Evolutionary conservation across 2,113 vertebrate genomes (phyloP).

Genomic region (Charina bottae): DNA sequence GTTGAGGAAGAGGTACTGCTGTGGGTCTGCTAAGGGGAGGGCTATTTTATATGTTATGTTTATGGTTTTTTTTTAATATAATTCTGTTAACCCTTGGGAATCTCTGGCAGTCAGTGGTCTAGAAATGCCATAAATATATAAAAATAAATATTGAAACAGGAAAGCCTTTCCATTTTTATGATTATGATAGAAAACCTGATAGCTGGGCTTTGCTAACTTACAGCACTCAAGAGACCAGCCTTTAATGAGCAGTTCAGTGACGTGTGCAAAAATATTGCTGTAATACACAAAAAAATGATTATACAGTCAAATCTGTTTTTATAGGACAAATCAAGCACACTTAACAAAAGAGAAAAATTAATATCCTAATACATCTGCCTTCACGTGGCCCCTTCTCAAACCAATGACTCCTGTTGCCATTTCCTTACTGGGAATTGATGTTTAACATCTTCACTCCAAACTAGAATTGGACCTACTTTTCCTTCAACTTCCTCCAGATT

Average conservation of each 20-base stretch:
- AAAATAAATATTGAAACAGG: not conserved
- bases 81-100: not conserved
- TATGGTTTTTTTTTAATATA: not conserved
- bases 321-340: not conserved
- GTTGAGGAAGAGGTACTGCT: not conserved
- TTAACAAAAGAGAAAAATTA: not conserved
- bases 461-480: not conserved
- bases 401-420: not conserved
- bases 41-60: not conserved
- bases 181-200: not conserved
- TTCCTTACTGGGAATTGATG: not conserved
- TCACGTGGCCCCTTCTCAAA: not conserved
- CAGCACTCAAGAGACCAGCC: not conserved
- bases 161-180: not conserved
- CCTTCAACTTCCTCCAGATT: not conserved
- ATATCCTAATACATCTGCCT: not conserved
- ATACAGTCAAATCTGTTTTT: not conserved
- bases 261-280: not conserved
- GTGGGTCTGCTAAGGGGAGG: not conserved
- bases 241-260: not conserved
- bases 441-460: not conserved
- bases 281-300: not conserved
- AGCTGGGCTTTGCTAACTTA: not conserved
- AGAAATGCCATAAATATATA: not conserved
- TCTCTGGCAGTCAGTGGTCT: not conserved